Evolutionary conservation across 2,113 vertebrate species (phyloP).

Genomic region (Cyanocitta stelleri): DNA sequence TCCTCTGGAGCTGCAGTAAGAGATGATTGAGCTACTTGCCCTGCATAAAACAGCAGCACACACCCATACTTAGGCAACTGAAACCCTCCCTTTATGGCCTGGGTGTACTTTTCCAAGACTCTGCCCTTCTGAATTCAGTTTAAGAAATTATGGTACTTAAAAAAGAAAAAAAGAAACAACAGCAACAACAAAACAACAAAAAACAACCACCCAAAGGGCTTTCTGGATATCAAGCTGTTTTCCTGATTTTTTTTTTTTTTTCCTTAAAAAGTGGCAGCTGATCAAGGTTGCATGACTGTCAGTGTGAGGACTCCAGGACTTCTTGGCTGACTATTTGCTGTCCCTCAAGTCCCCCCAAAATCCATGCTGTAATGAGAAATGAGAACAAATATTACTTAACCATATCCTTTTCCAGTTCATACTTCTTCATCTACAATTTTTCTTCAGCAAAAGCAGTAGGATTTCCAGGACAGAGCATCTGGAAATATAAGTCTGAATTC

Average conservation of each 20-base stretch:
- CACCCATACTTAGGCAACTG: not conserved
- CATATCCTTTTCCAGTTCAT: not conserved
- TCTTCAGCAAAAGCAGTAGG: not conserved
- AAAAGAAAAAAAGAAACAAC: not conserved
- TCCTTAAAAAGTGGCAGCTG: not conserved
- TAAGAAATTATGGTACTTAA: not conserved
- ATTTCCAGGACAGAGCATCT: not conserved
- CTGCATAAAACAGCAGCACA: not conserved
- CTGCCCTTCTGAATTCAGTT: not conserved
- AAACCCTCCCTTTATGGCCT: not conserved
- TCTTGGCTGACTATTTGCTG: not conserved
- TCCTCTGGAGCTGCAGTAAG: not conserved
- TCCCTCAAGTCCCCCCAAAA: not conserved
- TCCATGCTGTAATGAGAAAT: fast-evolving
- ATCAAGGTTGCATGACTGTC: not conserved
- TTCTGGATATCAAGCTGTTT: not conserved
- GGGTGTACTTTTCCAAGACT: not conserved
- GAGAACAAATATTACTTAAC: not conserved
- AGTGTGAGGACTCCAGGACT: not conserved
- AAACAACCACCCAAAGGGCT: fast-evolving
- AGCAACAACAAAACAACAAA: not conserved
- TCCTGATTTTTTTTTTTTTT: not conserved
- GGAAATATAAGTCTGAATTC: not conserved
- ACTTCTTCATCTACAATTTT: not conserved
- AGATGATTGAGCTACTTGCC: not conserved